Conservation (phyloP, 2,888 invertebrate genomes). For the Psylliodes chrysocephalus region DNA sequence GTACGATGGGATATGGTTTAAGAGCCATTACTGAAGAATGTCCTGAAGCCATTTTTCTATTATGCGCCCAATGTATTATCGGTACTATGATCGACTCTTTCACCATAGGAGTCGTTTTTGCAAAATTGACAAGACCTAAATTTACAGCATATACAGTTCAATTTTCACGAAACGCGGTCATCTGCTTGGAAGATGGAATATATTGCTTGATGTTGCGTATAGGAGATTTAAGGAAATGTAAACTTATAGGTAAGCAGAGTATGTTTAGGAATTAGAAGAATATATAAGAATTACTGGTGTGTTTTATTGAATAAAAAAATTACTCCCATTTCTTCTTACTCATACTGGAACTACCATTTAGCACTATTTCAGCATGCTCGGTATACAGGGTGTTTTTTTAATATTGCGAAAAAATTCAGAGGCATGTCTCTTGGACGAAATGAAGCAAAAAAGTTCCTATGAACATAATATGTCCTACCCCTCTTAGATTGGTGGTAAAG, state of each 20-base stretch:
- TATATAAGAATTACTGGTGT: no score
- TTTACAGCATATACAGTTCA: slow-evolving; percentile 92
- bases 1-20: slow-evolving; percentile 89
- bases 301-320: no score
- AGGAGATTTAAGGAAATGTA: slow-evolving; percentile 93
- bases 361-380: no score
- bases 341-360: background rate
- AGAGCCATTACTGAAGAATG: slow-evolving; percentile 91
- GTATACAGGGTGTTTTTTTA: no score
- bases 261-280: slow-evolving; percentile 6
- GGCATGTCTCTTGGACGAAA: no score
- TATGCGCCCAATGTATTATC: slow-evolving; percentile 93
- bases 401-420: no score
- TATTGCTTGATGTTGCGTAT: slow-evolving; percentile 90
- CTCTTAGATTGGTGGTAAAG: no score
- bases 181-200: slow-evolving; percentile 85
- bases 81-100: slow-evolving; percentile 65
- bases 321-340: background rate
- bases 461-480: no score
- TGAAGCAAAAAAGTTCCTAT: no score
- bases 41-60: slow-evolving; percentile 90
- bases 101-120: slow-evolving; percentile 88
- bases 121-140: slow-evolving; percentile 94
- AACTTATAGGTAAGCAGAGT: slow-evolving; percentile 74
- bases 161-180: slow-evolving; percentile 89